Percentiles rank a stretch among this genome's conserved stretches.
phyloP scores from a whole-genome alignment of 1,140 invertebrate species.

The Hyphantria cunea region DNA sequence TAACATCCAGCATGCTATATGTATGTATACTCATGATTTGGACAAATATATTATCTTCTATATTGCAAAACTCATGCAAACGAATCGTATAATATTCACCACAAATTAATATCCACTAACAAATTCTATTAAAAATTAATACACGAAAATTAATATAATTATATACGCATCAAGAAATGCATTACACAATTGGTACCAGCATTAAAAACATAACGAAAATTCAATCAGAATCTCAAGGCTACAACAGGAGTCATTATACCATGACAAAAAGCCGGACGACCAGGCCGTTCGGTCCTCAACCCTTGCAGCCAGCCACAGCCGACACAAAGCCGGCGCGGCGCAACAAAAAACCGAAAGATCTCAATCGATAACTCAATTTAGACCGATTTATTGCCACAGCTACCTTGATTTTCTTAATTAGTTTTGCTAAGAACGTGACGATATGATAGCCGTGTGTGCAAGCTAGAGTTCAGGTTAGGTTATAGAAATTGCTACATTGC shows the following conservation, averaged over 20 bases:
- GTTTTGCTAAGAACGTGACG: background rate
- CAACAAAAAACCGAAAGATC: constrained; percentile 30
- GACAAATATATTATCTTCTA: too few relatives aligned
- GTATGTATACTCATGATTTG: too few relatives aligned
- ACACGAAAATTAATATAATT: too few relatives aligned
- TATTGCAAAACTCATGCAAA: too few relatives aligned
- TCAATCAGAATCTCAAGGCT: constrained; percentile 23
- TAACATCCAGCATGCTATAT: too few relatives aligned
- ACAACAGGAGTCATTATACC: constrained; percentile 18
- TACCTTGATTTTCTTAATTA: constrained; percentile 12
- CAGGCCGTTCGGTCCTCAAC: constrained; percentile 23
- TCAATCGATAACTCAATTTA: constrained; percentile 39
- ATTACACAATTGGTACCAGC: constrained; percentile 10
- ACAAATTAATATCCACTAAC: too few relatives aligned
- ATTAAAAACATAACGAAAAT: constrained; percentile 20
- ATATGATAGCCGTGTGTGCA: background rate
- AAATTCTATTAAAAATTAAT: too few relatives aligned
- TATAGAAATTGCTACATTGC: too few relatives aligned
- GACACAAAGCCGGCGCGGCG: background rate
- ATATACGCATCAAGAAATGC: background rate
- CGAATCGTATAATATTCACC: too few relatives aligned
- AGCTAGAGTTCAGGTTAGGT: too few relatives aligned
- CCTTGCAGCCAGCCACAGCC: constrained; percentile 15
- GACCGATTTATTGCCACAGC: constrained; percentile 22
- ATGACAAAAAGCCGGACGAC: constrained; percentile 23